These are phyloP conservation scores for Heliconius cydno DNA, from an alignment of 2,888 invertebrate genomes.

Conservation along the genomic window DNA sequence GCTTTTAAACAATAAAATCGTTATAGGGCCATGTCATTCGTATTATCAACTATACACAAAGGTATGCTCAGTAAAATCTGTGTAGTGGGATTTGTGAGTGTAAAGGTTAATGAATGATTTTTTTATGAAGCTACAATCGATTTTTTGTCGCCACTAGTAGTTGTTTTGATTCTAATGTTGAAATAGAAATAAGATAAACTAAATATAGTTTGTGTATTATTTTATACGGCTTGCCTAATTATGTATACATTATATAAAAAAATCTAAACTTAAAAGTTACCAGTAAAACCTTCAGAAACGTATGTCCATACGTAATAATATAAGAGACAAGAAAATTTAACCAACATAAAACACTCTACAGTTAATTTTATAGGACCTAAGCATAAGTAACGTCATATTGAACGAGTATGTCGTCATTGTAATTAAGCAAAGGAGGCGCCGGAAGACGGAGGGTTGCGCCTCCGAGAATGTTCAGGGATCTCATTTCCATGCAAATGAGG, in stretches of 20 bases:
- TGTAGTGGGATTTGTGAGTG: constrained; percentile 21
- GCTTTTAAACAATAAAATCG: constrained; percentile 52
- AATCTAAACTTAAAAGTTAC: neutral
- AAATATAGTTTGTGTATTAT: neutral
- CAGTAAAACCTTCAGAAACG: neutral
- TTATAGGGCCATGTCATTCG: constrained; percentile 40
- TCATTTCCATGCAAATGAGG: constrained; percentile 83
- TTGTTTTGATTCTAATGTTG: neutral
- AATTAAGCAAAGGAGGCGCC: constrained; percentile 80
- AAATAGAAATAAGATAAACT: neutral
- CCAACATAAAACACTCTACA: neutral
- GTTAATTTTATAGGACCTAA: constrained; percentile 23
- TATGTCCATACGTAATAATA: neutral
- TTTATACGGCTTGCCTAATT: too few relatives aligned
- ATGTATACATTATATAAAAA: neutral
- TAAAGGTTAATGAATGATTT: constrained; percentile 20
- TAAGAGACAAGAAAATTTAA: neutral
- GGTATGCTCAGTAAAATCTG: constrained; percentile 31
- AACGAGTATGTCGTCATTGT: constrained; percentile 67
- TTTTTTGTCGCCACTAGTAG: neutral
- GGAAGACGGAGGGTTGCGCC: constrained; percentile 69
- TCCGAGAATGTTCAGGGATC: constrained; percentile 75
- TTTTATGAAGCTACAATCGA: constrained; percentile 9
- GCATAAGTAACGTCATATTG: constrained; percentile 48
- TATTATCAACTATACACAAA: constrained; percentile 44